Percentiles rank a stretch among this genome's conserved stretches.
Conservation (phyloP, 2,113 vertebrate species). For the Aix galericulata region DNA sequence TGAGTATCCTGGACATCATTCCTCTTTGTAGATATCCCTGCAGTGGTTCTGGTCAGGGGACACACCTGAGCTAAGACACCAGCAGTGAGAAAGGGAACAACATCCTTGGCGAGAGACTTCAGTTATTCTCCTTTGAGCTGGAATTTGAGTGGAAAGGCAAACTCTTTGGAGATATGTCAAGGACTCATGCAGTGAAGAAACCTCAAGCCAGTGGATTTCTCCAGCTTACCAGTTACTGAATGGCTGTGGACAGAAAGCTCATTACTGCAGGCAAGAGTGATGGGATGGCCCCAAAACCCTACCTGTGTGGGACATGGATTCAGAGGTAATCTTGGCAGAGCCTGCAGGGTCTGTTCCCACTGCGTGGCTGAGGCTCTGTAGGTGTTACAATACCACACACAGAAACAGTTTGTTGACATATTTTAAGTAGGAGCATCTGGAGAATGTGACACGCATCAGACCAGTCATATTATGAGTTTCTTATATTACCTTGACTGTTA, state of each 20-base stretch:
- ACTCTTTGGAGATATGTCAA: background rate
- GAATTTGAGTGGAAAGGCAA: background rate
- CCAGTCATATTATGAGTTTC: background rate
- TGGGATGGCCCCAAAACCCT: rapidly evolving
- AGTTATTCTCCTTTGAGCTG: background rate
- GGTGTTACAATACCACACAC: background rate
- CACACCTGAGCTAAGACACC: background rate
- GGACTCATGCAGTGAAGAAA: rapidly evolving
- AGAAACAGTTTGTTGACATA: background rate
- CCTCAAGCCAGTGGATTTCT: background rate
- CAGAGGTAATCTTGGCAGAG: background rate
- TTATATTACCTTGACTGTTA: background rate
- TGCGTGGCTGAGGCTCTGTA: rapidly evolving
- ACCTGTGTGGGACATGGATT: background rate
- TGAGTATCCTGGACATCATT: background rate
- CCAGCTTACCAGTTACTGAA: background rate
- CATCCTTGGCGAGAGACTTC: background rate
- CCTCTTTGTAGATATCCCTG: background rate
- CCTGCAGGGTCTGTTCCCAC: rapidly evolving
- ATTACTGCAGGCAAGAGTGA: background rate
- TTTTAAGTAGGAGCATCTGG: background rate
- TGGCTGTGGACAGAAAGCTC: background rate
- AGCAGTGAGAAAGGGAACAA: background rate
- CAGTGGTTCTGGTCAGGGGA: background rate
- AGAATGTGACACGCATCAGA: background rate